Percentiles rank a stretch among this genome's conserved stretches.
phyloP scores from a whole-genome alignment of 2,888 invertebrate genomes.

The Lithophane socia region DNA sequence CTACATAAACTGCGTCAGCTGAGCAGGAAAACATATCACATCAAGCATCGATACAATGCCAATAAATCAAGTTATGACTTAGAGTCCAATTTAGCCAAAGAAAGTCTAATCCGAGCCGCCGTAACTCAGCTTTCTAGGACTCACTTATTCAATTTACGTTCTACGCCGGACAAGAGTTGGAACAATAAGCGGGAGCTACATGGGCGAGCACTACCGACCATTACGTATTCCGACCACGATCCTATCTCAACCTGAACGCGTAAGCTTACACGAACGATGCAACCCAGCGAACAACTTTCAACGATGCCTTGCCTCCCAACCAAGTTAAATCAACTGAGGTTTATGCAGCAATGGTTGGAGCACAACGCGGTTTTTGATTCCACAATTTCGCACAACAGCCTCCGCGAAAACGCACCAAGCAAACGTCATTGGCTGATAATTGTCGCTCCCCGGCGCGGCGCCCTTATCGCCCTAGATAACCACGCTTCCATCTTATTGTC shows the following conservation, averaged over 20 bases:
- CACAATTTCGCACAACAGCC: slow-evolving; percentile 48
- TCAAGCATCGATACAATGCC: slow-evolving; percentile 62
- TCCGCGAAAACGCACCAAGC: slow-evolving; percentile 72
- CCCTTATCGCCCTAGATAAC: slow-evolving; percentile 90
- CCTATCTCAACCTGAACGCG: slow-evolving; percentile 73
- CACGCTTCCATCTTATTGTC: slow-evolving; percentile 87
- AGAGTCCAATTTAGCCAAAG: slow-evolving; percentile 76
- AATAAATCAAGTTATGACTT: slow-evolving; percentile 77
- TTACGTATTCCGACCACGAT: slow-evolving; percentile 88
- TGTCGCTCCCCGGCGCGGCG: slow-evolving; percentile 83
- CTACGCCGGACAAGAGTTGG: slow-evolving; percentile 74
- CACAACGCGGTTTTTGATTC: slow-evolving; percentile 34
- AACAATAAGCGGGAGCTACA: slow-evolving; percentile 85
- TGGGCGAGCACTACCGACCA: slow-evolving; percentile 87
- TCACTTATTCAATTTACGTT: slow-evolving; percentile 85
- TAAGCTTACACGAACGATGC: slow-evolving; percentile 56
- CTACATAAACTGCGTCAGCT: slow-evolving; percentile 54
- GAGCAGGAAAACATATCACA: slow-evolving; percentile 62
- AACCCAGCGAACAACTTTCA: slow-evolving; percentile 54
- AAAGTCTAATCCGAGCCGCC: slow-evolving; percentile 68
- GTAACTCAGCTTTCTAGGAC: slow-evolving; percentile 76
- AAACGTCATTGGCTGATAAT: slow-evolving; percentile 86
- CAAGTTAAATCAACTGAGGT: slow-evolving; percentile 20
- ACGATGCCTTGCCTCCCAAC: slow-evolving; percentile 34
- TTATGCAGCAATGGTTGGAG: slow-evolving; percentile 70